Conservation (phyloP, 2,888 invertebrate genomes). For the Drosophila subquinaria region DNA sequence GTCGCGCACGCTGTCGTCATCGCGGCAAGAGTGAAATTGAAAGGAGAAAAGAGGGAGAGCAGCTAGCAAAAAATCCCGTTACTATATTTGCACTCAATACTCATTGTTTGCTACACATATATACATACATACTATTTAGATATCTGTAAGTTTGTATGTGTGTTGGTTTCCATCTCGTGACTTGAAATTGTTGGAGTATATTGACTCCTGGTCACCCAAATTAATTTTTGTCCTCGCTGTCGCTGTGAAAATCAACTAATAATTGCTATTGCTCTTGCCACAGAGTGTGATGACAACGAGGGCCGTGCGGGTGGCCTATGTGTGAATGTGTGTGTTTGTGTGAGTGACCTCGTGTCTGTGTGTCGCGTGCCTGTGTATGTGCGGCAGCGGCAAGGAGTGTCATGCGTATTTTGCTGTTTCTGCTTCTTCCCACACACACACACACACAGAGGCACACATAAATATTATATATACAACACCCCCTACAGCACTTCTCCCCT, state of each 20-base stretch:
- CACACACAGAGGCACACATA: not conserved
- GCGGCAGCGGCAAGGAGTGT: constrained; percentile 77
- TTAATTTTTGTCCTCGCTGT: constrained; percentile 52
- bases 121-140: constrained; percentile 3
- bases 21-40: constrained; percentile 64
- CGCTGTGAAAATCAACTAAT: constrained; percentile 70
- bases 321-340: constrained; percentile 50
- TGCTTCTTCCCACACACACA: constrained; percentile 25
- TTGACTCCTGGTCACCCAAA: constrained; percentile 63
- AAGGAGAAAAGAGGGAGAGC: constrained; percentile 57
- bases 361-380: constrained; percentile 70
- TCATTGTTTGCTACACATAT: constrained; percentile 50
- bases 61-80: constrained; percentile 50
- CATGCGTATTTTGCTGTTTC: constrained; percentile 72
- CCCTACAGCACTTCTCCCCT: constrained; percentile 7
- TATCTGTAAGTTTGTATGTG: constrained; percentile 22
- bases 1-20: constrained; percentile 76
- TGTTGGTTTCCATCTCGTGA: constrained; percentile 61
- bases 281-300: constrained; percentile 27
- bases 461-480: not conserved
- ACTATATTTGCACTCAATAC: constrained; percentile 62
- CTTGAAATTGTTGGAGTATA: constrained; percentile 59
- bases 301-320: constrained; percentile 38
- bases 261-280: constrained; percentile 50
- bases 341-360: constrained; percentile 77